Percentiles rank a stretch among this genome's conserved stretches.
Conservation (phyloP, 1,140 invertebrate species). For the Harlomillsia oculata region DNA sequence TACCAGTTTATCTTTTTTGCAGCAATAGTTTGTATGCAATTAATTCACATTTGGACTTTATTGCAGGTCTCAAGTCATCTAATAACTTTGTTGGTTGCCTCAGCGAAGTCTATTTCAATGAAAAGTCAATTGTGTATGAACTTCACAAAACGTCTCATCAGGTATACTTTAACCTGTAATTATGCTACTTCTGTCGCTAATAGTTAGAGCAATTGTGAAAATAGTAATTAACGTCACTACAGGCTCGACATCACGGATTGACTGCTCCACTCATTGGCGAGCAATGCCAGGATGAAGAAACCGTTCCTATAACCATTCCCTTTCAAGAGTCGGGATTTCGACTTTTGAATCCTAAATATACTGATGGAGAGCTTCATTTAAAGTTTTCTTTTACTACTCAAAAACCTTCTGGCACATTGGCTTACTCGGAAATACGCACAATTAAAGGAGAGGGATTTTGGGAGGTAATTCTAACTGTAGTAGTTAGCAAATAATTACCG, state of each 20-base stretch:
- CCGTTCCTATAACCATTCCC: constrained; percentile 84
- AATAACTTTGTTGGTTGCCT: constrained; percentile 66
- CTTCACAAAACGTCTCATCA: constrained; percentile 59
- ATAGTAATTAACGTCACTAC: background rate
- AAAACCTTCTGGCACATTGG: constrained; percentile 68
- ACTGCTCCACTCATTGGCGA: constrained; percentile 23
- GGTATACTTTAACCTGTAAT: constrained; percentile 4
- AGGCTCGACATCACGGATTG: constrained; percentile 50
- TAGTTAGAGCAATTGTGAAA: background rate
- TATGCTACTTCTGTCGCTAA: background rate
- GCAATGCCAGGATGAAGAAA: constrained; percentile 43
- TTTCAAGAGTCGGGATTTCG: constrained; percentile 77
- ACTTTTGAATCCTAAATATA: constrained; percentile 57
- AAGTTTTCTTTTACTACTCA: constrained; percentile 82
- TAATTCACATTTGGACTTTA: too few species aligned
- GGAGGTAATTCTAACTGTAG: constrained; percentile 55
- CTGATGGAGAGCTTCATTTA: constrained; percentile 60
- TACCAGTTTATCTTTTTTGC: too few species aligned
- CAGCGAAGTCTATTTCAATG: constrained; percentile 86
- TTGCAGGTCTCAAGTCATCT: constrained; percentile 44
- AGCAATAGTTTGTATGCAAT: too few species aligned
- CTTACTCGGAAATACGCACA: constrained; percentile 65
- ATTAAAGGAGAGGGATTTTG: constrained; percentile 65
- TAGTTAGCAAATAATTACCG: background rate
- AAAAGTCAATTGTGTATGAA: constrained; percentile 79